A percentile compares a stretch with the other conserved stretches of the same genome.
phyloP scores from a whole-genome alignment of 37 sponge, comb jelly and placozoan genomes.

The Halichondria panicea region DNA sequence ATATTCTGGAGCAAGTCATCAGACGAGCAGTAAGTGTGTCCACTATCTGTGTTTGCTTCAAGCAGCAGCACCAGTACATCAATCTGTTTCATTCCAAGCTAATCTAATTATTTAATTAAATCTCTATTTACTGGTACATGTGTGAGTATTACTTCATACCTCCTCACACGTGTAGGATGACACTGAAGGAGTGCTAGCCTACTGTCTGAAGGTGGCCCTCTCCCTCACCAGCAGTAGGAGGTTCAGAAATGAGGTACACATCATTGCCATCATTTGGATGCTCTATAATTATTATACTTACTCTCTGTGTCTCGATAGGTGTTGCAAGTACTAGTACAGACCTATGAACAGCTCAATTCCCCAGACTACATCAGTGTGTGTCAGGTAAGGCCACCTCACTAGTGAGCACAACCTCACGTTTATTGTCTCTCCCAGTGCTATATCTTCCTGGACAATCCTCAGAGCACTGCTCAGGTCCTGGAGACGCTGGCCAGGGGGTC shows the following conservation, averaged over 20 bases:
- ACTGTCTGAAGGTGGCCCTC: conserved; percentile 79
- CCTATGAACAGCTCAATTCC: conserved; percentile 52
- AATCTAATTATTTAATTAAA: background rate
- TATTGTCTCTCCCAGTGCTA: conserved; percentile 61
- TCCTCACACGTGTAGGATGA: conserved; percentile 36
- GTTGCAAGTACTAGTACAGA: conserved; percentile 68
- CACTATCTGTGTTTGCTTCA: too few relatives aligned
- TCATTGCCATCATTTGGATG: background rate
- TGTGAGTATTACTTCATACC: background rate
- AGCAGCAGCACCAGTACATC: too few relatives aligned
- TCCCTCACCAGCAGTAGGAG: conserved; percentile 64
- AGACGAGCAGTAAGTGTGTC: conserved; percentile 60
- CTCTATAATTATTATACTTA: background rate
- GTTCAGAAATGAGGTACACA: conserved; percentile 69
- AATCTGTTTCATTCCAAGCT: background rate
- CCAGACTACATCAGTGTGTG: conserved; percentile 92
- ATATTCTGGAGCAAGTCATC: conserved; percentile 83
- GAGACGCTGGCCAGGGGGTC: conserved; percentile 71
- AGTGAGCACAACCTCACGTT: background rate
- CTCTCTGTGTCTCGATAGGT: conserved; percentile 48
- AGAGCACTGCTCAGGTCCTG: conserved; percentile 78
- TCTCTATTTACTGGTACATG: background rate
- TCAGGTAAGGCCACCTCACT: conserved; percentile 52
- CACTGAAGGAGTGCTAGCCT: conserved; percentile 72
- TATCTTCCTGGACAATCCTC: conserved; percentile 86